Evolutionary conservation across 2,888 invertebrate species (phyloP).

Genomic region (Sturmia bella): DNA sequence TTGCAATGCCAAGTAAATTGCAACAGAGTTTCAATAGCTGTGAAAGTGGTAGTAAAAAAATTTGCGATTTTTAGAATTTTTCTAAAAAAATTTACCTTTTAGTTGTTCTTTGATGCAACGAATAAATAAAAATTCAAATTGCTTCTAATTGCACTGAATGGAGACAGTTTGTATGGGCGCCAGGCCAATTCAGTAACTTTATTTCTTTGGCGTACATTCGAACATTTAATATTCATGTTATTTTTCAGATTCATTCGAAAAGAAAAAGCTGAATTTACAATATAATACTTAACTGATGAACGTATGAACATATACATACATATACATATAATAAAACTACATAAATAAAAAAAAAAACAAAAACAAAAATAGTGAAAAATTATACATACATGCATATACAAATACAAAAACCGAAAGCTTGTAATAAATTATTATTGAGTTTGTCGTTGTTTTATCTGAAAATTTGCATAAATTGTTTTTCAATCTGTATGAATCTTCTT

Average conservation of each 20-base stretch:
- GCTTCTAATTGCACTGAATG: too few relatives aligned
- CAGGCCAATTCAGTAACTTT: neutral
- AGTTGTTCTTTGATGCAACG: too few relatives aligned
- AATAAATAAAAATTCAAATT: too few relatives aligned
- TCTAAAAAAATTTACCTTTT: too few relatives aligned
- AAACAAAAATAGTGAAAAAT: constrained; percentile 5
- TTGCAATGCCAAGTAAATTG: too few relatives aligned
- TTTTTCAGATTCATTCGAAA: constrained; percentile 10
- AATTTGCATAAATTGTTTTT: neutral
- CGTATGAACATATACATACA: constrained; percentile 32
- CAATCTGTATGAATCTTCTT: neutral
- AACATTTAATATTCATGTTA: neutral
- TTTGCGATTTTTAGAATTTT: too few relatives aligned
- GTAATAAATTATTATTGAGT: neutral
- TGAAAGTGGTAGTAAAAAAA: too few relatives aligned
- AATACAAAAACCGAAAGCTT: constrained; percentile 16
- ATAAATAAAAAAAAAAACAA: neutral
- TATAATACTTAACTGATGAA: constrained; percentile 31
- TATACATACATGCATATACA: neutral
- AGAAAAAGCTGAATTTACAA: constrained; percentile 65
- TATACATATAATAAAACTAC: neutral
- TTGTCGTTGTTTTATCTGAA: neutral
- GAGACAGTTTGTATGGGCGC: too few relatives aligned
- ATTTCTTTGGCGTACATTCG: neutral
- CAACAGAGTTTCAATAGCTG: too few relatives aligned